Evolutionary conservation across 2,888 invertebrate genomes (phyloP).

Genomic region (Anarsia innoxiella): DNA sequence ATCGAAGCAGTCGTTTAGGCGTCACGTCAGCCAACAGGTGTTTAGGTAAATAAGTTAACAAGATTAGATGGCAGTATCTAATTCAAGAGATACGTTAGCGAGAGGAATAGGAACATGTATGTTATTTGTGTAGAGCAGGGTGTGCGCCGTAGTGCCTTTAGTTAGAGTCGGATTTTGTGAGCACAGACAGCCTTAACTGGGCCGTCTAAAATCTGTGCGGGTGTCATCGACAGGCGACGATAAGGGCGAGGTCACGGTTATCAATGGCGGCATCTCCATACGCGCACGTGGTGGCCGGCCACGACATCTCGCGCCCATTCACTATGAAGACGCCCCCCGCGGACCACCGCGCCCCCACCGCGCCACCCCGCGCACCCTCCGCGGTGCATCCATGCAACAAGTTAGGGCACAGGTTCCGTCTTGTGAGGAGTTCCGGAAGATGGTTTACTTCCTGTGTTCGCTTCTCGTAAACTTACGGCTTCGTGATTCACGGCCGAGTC

Average conservation of each 20-base stretch:
- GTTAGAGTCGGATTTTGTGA: slow-evolving; percentile 8
- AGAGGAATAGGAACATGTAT: too few species aligned
- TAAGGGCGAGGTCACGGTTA: slow-evolving; percentile 71
- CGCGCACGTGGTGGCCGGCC: slow-evolving; percentile 66
- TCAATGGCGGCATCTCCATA: slow-evolving; percentile 73
- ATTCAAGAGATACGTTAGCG: too few species aligned
- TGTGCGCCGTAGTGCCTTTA: slow-evolving; percentile 1
- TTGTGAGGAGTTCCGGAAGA: slow-evolving; percentile 59
- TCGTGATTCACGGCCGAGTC: too few species aligned
- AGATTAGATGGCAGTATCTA: too few species aligned
- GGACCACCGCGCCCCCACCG: slow-evolving; percentile 29
- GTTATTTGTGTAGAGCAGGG: too few species aligned
- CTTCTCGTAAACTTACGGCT: too few species aligned
- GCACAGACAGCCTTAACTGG: too few species aligned
- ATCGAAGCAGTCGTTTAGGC: too few species aligned
- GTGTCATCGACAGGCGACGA: slow-evolving; percentile 50
- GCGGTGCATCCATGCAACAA: slow-evolving; percentile 73
- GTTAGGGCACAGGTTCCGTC: slow-evolving; percentile 61
- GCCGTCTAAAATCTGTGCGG: slow-evolving; percentile 28
- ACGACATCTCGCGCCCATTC: slow-evolving; percentile 75
- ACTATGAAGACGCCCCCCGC: slow-evolving; percentile 61
- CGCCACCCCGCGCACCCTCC: slow-evolving; percentile 43
- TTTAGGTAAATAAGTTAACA: background rate
- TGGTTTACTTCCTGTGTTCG: slow-evolving; percentile 29
- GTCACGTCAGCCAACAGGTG: too few species aligned